A percentile compares a stretch with the other conserved stretches of the same genome.
phyloP scores from a whole-genome alignment of 2,797 vertebrate genomes.

The Squalus acanthias region DNA sequence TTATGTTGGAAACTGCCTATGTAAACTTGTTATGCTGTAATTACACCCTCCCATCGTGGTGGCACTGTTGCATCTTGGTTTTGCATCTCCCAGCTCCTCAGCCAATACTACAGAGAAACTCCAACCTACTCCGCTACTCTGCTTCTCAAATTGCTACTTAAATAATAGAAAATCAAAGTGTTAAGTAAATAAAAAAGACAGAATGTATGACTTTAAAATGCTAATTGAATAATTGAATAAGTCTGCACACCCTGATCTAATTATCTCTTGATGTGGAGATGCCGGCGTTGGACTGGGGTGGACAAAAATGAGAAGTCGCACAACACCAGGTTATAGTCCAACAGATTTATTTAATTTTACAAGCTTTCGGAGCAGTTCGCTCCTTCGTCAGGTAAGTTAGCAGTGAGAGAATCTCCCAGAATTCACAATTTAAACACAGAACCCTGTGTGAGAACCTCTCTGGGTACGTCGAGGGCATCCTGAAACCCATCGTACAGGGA shows the following conservation, averaged over 20 bases:
- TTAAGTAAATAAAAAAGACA: not conserved
- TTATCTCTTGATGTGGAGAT: not conserved
- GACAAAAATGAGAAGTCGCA: no score
- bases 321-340: no score
- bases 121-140: not conserved
- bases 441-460: no score
- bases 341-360: no score
- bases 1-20: not conserved
- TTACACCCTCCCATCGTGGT: not conserved
- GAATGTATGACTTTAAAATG: not conserved
- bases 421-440: no score
- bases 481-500: no score
- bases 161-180: not conserved
- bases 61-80: not conserved
- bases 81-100: not conserved
- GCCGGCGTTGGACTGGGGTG: no score
- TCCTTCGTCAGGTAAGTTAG: no score
- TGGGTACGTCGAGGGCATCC: no score
- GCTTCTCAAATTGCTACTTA: not conserved
- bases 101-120: not conserved
- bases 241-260: not conserved
- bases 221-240: not conserved
- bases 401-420: no score
- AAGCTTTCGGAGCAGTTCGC: no score
- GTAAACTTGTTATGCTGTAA: not conserved